Evolutionary conservation across 2,888 invertebrate genomes (phyloP).

Genomic region (Lamproptera curius): DNA sequence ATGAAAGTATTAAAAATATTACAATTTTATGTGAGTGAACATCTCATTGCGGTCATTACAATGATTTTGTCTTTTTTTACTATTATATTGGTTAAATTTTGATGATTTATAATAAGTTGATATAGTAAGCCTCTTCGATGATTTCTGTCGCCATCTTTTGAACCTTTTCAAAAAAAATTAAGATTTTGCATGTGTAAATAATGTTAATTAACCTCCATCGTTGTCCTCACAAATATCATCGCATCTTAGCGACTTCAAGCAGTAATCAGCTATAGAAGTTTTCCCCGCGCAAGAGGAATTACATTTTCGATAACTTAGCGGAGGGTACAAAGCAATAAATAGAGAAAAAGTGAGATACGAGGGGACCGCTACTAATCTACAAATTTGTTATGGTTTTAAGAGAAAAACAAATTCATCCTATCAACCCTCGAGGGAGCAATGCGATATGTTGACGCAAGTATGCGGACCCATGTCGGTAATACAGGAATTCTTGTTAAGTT

Average conservation of each 20-base stretch:
- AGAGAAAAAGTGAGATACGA: constrained; percentile 55
- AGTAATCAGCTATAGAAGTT: constrained; percentile 73
- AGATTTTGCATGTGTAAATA: neutral
- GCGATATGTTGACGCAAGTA: constrained; percentile 39
- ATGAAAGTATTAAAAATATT: neutral
- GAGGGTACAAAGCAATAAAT: constrained; percentile 71
- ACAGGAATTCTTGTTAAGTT: too few species aligned
- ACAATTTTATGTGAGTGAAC: too few species aligned
- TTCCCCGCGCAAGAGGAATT: constrained; percentile 71
- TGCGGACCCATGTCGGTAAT: constrained; percentile 24
- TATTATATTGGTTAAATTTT: too few species aligned
- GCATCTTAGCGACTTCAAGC: constrained; percentile 57
- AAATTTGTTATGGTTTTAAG: constrained; percentile 74
- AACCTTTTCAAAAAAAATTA: neutral
- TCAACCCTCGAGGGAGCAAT: constrained; percentile 55
- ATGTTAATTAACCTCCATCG: neutral
- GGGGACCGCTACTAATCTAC: constrained; percentile 63
- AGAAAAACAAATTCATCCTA: constrained; percentile 49
- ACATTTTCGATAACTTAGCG: constrained; percentile 75
- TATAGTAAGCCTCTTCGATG: too few species aligned
- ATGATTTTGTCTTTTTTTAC: too few species aligned
- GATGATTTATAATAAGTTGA: too few species aligned
- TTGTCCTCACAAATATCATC: constrained; percentile 41
- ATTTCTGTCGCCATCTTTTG: too few species aligned
- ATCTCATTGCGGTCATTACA: too few species aligned